These are phyloP conservation scores for Phaenicophaeus curvirostris DNA, from an alignment of 2,797 vertebrate genomes.

Conservation along the genomic window DNA sequence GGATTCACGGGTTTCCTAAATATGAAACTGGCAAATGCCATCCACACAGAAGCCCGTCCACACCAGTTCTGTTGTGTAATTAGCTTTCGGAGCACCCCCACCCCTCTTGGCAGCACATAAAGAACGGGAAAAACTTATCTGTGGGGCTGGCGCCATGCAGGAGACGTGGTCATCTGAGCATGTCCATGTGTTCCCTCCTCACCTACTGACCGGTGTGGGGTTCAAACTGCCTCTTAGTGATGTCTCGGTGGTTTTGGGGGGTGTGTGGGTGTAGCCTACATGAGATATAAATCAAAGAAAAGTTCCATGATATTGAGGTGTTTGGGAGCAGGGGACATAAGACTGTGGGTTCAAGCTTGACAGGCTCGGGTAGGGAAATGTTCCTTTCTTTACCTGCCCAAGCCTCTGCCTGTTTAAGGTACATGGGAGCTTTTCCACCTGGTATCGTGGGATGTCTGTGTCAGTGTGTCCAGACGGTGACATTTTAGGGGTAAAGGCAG, in stretches of 20 bases:
- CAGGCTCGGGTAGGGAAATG: neutral
- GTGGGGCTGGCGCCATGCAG: neutral
- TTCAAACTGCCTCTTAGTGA: neutral
- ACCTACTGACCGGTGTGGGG: neutral
- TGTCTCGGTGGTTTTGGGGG: neutral
- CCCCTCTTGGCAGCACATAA: neutral
- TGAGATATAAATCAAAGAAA: neutral
- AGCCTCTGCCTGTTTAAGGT: neutral
- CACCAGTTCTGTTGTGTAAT: neutral
- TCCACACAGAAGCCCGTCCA: neutral
- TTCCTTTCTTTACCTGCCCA: neutral
- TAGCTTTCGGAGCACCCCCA: neutral
- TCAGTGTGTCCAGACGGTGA: neutral
- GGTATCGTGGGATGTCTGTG: neutral
- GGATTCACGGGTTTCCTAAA: neutral
- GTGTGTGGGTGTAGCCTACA: neutral
- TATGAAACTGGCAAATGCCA: neutral
- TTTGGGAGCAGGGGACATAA: neutral
- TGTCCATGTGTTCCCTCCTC: neutral
- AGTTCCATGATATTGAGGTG: neutral
- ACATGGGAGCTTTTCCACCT: neutral
- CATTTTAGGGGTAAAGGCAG: neutral
- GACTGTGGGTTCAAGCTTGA: neutral
- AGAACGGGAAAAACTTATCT: neutral
- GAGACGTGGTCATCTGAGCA: neutral